Conservation (phyloP, 2,797 vertebrate species). For the Scyliorhinus canicula region DNA sequence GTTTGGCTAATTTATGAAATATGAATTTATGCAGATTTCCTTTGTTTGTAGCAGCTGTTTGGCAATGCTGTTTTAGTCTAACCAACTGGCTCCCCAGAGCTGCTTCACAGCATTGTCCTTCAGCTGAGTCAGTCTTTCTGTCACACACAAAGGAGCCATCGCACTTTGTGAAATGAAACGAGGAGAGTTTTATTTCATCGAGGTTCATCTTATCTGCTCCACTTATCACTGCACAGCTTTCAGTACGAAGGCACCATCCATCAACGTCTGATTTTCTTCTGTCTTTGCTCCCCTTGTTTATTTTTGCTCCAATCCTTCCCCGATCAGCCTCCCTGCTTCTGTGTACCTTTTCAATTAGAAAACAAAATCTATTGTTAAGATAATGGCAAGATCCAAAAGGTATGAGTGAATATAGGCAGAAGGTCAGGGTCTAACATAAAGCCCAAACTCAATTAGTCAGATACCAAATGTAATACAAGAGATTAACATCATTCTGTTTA, state of each 20-base stretch:
- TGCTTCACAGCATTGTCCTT: conserved; percentile 63
- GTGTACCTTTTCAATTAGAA: not conserved
- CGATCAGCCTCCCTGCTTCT: not conserved
- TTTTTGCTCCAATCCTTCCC: not conserved
- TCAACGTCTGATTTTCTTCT: not conserved
- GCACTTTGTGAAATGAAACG: conserved; percentile 3
- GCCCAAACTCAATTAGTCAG: not conserved
- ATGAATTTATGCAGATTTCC: conserved; percentile 99
- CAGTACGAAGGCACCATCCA: not conserved
- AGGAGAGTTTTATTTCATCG: conserved; percentile 6
- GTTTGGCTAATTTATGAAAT: conserved; percentile 99
- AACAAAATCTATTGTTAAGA: not conserved
- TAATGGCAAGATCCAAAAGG: not conserved
- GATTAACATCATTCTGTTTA: not conserved
- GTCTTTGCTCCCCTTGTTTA: not conserved
- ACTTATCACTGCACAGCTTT: not conserved
- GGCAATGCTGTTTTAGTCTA: conserved; percentile 88
- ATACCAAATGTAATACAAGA: not conserved
- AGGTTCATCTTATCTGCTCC: conserved; percentile 10
- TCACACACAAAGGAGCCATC: conserved; percentile 22
- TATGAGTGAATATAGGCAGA: not conserved
- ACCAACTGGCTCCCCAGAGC: conserved; percentile 79
- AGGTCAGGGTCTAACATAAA: not conserved
- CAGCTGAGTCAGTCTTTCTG: conserved; percentile 47
- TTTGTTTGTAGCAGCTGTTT: conserved; percentile 99